Conservation (phyloP, 2,888 invertebrate species). For the Furcula furcula region DNA sequence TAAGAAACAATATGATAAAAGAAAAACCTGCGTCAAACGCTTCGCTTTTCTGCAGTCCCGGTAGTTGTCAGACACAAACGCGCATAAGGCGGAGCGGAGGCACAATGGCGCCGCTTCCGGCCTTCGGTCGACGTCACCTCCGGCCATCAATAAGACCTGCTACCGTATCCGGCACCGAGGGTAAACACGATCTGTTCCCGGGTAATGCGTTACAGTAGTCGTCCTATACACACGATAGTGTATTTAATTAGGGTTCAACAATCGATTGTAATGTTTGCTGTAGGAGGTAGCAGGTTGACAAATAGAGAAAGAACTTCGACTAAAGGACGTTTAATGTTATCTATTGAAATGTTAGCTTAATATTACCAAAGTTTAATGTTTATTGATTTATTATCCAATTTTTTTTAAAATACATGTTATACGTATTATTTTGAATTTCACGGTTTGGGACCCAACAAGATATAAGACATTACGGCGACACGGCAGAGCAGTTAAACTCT, state of each 20-base stretch:
- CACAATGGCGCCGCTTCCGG: slow-evolving; percentile 27
- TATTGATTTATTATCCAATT: too few species aligned
- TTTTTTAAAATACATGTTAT: too few species aligned
- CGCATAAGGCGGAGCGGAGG: slow-evolving; percentile 19
- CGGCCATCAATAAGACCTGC: slow-evolving; percentile 34
- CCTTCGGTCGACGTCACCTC: slow-evolving; percentile 25
- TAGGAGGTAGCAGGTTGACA: too few species aligned
- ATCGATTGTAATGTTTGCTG: slow-evolving; percentile 6
- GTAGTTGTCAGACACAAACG: slow-evolving; percentile 28
- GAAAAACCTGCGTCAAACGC: slow-evolving; percentile 13
- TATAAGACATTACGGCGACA: too few species aligned
- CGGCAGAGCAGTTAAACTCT: too few species aligned
- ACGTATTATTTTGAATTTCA: too few species aligned
- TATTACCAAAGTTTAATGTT: too few species aligned
- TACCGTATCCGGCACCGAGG: slow-evolving; percentile 24
- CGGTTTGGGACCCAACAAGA: too few species aligned
- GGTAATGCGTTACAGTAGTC: slow-evolving; percentile 3
- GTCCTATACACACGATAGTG: slow-evolving; percentile 2
- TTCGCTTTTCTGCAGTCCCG: slow-evolving; percentile 20
- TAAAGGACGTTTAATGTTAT: too few species aligned
- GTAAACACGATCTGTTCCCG: slow-evolving; percentile 20
- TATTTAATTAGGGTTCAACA: slow-evolving; percentile 18
- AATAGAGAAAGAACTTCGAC: too few species aligned
- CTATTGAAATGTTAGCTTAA: too few species aligned
- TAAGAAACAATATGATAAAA: background rate